A percentile compares a stretch with the other conserved stretches of the same genome.
Evolutionary conservation across 2,113 vertebrate species (phyloP).

Genomic region (Orthonyx spaldingii): DNA sequence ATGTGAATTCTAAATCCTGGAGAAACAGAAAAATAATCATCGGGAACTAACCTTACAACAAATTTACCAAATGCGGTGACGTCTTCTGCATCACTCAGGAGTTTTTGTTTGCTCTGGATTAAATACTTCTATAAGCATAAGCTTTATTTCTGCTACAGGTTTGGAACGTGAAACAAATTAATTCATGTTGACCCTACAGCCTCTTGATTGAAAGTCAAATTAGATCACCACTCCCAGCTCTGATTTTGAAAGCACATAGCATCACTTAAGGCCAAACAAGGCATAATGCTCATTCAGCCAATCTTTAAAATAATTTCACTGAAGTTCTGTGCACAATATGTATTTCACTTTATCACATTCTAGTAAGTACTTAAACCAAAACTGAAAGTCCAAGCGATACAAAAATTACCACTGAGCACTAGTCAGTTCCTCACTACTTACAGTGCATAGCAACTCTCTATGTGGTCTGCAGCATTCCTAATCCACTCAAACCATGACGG

Average conservation of each 20-base stretch:
- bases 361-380: background rate
- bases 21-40: background rate
- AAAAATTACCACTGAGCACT: background rate
- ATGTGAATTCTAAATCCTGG: background rate
- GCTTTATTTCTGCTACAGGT: background rate
- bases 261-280: background rate
- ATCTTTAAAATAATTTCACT: background rate
- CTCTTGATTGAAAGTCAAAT: background rate
- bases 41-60: background rate
- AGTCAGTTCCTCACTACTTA: background rate
- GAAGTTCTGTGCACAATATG: background rate
- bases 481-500: background rate
- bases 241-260: background rate
- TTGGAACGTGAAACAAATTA: background rate
- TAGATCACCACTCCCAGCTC: background rate
- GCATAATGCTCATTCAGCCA: background rate
- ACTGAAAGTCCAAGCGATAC: background rate
- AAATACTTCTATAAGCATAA: background rate
- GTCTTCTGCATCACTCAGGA: background rate
- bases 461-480: background rate
- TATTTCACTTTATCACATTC: background rate
- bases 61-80: background rate
- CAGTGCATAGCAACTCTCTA: background rate
- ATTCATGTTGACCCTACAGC: background rate
- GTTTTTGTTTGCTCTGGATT: background rate